Evolutionary conservation across 2,888 invertebrate genomes (phyloP), one percentile per base, ranked within the genome.

Genomic region (Portevinia maculata): DNA sequence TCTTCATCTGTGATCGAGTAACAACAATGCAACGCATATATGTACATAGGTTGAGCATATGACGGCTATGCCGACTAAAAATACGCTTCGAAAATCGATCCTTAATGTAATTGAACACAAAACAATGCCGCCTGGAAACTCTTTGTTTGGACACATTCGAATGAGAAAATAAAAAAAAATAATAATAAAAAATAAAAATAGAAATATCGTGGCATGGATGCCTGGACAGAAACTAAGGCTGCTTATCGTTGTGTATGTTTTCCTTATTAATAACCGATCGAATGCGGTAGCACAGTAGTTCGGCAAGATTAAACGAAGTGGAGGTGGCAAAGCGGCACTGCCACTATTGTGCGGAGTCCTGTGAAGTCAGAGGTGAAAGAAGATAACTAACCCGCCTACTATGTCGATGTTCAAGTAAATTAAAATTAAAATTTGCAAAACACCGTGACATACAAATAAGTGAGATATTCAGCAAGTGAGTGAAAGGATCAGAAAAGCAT

Each of bases 401-500:
- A 67, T 79, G 53, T 53, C 71, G 70, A 75, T 57, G 57, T 44
- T 39, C 84, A 79, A 86, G 84, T 86, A 87, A 88, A 88, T 88
- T 88, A 87, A 87, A 88, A 87, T 86, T 85, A 85, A 87, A 87
- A 88, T 87, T 86, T 86, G 86, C 86, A 86, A 86, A 81, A 86
- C 85, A 85, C 85, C 85, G 79, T 86, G 86, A 86, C 86, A 71
- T 73, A 46, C 69, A 71, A 67, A 78, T 73, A 62, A 78, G 71
- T 78, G 53, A 71, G 78, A 71, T 85, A 64, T 85, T 81, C 76
- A 73, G 64, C 71, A 78, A 74, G 24, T 62, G 57, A 55, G 57
- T 59, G 21, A 60, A 83, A 76, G 83, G 65, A 83, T 83, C 76
- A 69, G 30, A 55, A 28, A 13, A 19, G 19, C 44, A 46, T 52